Percentiles rank a stretch among this genome's conserved stretches.
These are phyloP conservation scores for Cyprinella venusta DNA, from an alignment of 2,797 vertebrate species.

Conservation along the genomic window DNA sequence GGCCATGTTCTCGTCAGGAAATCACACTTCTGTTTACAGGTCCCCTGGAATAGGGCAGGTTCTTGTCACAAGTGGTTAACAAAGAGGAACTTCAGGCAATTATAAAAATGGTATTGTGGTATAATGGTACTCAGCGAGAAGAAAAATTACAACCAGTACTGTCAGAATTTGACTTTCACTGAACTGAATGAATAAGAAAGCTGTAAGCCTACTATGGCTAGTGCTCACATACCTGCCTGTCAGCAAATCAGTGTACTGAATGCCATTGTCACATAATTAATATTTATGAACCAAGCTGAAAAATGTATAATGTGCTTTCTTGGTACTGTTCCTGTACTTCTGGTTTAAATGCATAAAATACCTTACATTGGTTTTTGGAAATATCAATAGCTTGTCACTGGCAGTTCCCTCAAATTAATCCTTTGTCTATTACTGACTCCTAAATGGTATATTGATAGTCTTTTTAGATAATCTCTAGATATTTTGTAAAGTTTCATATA, in stretches of 20 bases:
- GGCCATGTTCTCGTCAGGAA: conserved; percentile 36
- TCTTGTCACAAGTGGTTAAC: conserved; percentile 38
- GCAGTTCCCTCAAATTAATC: neutral
- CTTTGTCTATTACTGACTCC: neutral
- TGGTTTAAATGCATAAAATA: conserved; percentile 11
- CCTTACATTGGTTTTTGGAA: neutral
- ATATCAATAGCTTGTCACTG: neutral
- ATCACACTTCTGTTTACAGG: conserved; percentile 30
- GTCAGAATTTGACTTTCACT: neutral
- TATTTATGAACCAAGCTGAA: conserved; percentile 30
- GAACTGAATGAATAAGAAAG: neutral
- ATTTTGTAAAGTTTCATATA: neutral
- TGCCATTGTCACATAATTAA: conserved; percentile 32
- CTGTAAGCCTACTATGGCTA: neutral
- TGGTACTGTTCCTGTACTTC: neutral
- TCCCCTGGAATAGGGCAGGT: conserved; percentile 21
- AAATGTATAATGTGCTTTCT: conserved; percentile 12
- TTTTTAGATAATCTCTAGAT: neutral
- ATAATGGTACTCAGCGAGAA: neutral
- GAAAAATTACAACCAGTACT: neutral
- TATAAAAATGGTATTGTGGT: conserved; percentile 27
- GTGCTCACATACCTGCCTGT: conserved; percentile 10
- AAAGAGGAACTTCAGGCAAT: conserved; percentile 37
- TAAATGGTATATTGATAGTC: neutral
- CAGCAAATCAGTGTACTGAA: conserved; percentile 29